These are phyloP conservation scores for Aleadryas rufinucha DNA, from an alignment of 2,113 vertebrate genomes.

Conservation along the genomic window DNA sequence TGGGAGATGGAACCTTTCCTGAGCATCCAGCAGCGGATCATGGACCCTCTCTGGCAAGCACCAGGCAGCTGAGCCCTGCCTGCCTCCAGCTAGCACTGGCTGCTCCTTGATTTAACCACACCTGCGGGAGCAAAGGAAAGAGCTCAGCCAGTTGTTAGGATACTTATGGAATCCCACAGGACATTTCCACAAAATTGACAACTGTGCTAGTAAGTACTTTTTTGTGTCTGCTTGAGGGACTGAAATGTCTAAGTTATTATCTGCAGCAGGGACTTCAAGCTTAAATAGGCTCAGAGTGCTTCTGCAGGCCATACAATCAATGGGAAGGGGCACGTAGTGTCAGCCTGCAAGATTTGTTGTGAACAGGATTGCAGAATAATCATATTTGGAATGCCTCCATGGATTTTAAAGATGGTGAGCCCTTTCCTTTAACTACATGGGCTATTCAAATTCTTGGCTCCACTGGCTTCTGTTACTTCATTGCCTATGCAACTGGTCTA, in stretches of 20 bases:
- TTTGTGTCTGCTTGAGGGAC: background rate
- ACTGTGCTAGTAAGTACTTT: background rate
- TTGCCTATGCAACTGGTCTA: background rate
- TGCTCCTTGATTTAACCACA: background rate
- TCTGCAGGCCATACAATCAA: background rate
- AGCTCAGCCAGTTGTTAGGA: background rate
- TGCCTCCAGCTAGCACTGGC: background rate
- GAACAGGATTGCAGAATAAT: background rate
- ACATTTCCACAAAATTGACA: background rate
- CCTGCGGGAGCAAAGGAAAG: background rate
- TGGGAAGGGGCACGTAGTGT: background rate
- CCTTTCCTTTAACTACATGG: background rate
- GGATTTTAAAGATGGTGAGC: background rate
- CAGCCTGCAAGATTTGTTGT: background rate
- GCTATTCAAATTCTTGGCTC: background rate
- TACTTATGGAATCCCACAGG: background rate
- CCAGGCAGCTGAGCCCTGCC: background rate
- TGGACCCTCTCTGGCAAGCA: background rate
- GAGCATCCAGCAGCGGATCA: background rate
- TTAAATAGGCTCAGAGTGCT: background rate
- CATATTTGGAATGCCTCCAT: background rate
- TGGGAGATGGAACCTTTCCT: background rate
- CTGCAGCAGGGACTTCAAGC: background rate
- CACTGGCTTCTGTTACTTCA: background rate
- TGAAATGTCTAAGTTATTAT: background rate